Conservation (phyloP, 2,113 vertebrate species). For the Pollachius pollachius region DNA sequence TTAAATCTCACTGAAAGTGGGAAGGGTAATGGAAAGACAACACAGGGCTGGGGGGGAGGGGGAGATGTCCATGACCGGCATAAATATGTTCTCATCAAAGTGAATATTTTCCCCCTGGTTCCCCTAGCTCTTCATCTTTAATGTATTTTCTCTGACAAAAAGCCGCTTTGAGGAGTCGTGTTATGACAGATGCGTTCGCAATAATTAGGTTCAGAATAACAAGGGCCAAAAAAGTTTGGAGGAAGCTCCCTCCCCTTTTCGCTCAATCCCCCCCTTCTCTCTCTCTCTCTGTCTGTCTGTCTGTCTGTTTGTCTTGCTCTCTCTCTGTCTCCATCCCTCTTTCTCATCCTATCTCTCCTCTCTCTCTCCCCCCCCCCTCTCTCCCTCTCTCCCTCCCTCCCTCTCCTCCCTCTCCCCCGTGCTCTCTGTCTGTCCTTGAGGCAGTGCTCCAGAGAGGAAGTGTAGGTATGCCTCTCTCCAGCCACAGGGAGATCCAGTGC, state of each 20-base stretch:
- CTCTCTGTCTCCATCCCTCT: too few species aligned
- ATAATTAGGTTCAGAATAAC: slow-evolving; percentile 58
- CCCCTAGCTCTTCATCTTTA: slow-evolving; percentile 51
- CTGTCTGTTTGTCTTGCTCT: too few species aligned
- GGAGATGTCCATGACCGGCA: slow-evolving; percentile 35
- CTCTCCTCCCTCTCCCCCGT: too few species aligned
- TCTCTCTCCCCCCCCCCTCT: too few species aligned
- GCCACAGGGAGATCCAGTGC: too few species aligned
- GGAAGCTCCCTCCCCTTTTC: too few species aligned
- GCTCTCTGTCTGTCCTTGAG: slow-evolving; percentile 33
- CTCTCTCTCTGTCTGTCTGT: too few species aligned
- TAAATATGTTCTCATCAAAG: slow-evolving; percentile 61
- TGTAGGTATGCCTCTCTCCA: slow-evolving; percentile 8
- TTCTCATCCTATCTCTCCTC: too few species aligned
- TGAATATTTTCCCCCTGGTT: slow-evolving; percentile 33
- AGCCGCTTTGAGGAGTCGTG: slow-evolving; percentile 31
- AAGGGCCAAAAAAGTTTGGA: slow-evolving; percentile 5
- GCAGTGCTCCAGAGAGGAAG: slow-evolving; percentile 36
- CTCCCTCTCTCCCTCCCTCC: too few species aligned
- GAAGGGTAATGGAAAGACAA: slow-evolving; percentile 48
- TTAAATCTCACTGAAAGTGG: slow-evolving; percentile 40
- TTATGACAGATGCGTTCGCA: slow-evolving; percentile 43
- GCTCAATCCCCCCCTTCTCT: too few species aligned
- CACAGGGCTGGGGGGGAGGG: slow-evolving; percentile 21
- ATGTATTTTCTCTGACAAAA: slow-evolving; percentile 53